These are phyloP conservation scores for Halocynthia roretzi DNA, from an alignment of 23 tunicate species.

Conservation along the genomic window DNA sequence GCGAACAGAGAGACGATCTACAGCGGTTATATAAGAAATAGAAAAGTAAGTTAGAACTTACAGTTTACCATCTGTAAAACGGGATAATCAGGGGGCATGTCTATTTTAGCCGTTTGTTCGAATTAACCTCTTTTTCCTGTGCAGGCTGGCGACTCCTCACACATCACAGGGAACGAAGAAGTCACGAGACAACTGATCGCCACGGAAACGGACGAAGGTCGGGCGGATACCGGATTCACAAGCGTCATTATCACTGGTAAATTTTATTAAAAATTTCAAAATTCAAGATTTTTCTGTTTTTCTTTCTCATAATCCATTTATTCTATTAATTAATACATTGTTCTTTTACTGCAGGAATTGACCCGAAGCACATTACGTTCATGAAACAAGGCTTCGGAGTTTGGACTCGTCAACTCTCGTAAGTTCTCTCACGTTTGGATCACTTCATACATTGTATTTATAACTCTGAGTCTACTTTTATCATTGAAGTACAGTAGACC, in stretches of 20 bases:
- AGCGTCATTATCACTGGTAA: slow-evolving; percentile 43
- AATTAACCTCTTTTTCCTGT: neutral
- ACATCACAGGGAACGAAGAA: slow-evolving; percentile 39
- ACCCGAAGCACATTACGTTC: slow-evolving; percentile 42
- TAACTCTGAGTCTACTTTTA: no score
- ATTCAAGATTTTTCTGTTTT: no score
- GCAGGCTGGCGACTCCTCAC: slow-evolving; percentile 66
- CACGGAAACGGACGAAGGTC: slow-evolving; percentile 21
- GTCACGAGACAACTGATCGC: slow-evolving; percentile 41
- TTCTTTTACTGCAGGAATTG: slow-evolving; percentile 21
- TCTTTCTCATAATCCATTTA: no score
- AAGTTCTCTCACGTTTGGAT: slow-evolving; percentile 10
- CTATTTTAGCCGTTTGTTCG: no score
- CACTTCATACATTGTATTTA: no score
- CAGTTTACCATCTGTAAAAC: neutral
- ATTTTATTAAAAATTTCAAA: no score
- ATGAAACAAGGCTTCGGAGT: slow-evolving; percentile 62
- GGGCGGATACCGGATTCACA: slow-evolving; percentile 43
- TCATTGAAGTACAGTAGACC: no score
- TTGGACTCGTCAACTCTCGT: slow-evolving; percentile 84
- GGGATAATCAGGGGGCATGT: no score
- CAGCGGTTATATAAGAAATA: slow-evolving; percentile 69
- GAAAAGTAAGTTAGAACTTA: slow-evolving; percentile 36
- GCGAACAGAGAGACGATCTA: slow-evolving; percentile 71
- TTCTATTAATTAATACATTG: no score